phyloP scores from a whole-genome alignment of 1,140 invertebrate genomes.

The Phortica variegata region DNA sequence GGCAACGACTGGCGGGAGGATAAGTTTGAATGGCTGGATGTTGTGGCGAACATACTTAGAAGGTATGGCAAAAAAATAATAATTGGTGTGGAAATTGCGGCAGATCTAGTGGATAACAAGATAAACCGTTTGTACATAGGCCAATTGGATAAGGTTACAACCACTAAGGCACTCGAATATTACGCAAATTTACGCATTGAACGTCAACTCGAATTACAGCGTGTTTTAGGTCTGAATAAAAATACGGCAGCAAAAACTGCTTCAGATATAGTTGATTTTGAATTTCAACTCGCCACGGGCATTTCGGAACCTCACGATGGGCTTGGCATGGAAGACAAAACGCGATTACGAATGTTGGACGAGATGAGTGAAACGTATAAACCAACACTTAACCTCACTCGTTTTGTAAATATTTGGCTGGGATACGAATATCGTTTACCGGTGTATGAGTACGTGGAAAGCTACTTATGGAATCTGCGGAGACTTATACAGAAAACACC shows the following conservation, averaged over 20 bases:
- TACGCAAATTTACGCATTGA: slow-evolving; percentile 1
- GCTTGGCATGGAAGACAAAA: slow-evolving; percentile 23
- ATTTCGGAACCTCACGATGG: slow-evolving; percentile 14
- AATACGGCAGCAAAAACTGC: slow-evolving; percentile 15
- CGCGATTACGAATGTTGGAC: slow-evolving; percentile 26
- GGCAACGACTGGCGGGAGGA: slow-evolving; percentile 62
- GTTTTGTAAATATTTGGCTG: slow-evolving; percentile 35
- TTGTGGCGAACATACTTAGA: slow-evolving; percentile 63
- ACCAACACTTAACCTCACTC: slow-evolving; percentile 48
- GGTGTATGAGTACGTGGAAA: slow-evolving; percentile 37
- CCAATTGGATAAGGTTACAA: slow-evolving; percentile 23
- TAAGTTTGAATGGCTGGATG: slow-evolving; percentile 66
- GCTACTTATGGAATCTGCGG: slow-evolving; percentile 57
- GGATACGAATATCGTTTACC: slow-evolving; percentile 34
- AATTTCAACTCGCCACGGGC: slow-evolving; percentile 11
- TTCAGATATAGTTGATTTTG: slow-evolving; percentile 15
- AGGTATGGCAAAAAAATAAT: slow-evolving; percentile 63
- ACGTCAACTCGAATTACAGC: slow-evolving; percentile 15
- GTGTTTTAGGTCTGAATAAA: slow-evolving; percentile 23
- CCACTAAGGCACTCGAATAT: slow-evolving; percentile 9
- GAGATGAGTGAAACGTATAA: slow-evolving; percentile 33
- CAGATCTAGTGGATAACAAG: slow-evolving; percentile 34
- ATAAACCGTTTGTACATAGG: slow-evolving; percentile 38
- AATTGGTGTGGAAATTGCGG: slow-evolving; percentile 25
- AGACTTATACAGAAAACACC: slow-evolving; percentile 55